These are phyloP conservation scores for Aegotheles bennettii DNA, from an alignment of 2,113 vertebrate species.

Conservation along the genomic window DNA sequence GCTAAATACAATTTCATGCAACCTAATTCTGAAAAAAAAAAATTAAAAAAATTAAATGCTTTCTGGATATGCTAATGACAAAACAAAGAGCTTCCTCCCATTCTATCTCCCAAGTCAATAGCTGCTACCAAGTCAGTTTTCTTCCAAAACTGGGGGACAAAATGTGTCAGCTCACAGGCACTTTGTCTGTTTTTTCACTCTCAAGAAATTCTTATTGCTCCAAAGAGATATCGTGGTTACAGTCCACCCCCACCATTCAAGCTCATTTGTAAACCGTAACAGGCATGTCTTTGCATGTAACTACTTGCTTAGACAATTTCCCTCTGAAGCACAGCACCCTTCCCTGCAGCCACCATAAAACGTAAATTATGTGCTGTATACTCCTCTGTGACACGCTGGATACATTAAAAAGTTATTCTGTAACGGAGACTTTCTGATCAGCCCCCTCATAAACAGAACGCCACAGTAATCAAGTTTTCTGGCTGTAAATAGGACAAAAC, in stretches of 20 bases:
- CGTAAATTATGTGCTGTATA: background rate
- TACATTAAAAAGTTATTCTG: background rate
- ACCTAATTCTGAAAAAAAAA: background rate
- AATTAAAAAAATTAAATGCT: background rate
- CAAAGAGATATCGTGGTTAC: background rate
- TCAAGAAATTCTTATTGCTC: background rate
- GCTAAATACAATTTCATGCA: background rate
- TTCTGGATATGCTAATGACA: background rate
- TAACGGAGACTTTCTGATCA: background rate
- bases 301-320: slow-evolving; percentile 5
- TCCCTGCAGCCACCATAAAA: slow-evolving; percentile 39
- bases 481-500: background rate
- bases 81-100: background rate
- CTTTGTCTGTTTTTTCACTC: background rate
- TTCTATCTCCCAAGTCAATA: background rate
- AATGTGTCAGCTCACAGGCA: background rate
- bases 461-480: background rate
- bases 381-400: background rate
- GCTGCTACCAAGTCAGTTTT: background rate
- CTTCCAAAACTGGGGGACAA: background rate
- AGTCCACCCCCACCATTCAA: background rate
- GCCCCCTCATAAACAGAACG: background rate
- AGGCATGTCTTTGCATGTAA: slow-evolving; percentile 24
- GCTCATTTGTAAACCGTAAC: background rate
- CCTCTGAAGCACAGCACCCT: slow-evolving; percentile 20